Percentiles rank a stretch among this genome's conserved stretches.
Conservation (phyloP, 2,888 invertebrate species). For the Drosophila neonasuta region DNA sequence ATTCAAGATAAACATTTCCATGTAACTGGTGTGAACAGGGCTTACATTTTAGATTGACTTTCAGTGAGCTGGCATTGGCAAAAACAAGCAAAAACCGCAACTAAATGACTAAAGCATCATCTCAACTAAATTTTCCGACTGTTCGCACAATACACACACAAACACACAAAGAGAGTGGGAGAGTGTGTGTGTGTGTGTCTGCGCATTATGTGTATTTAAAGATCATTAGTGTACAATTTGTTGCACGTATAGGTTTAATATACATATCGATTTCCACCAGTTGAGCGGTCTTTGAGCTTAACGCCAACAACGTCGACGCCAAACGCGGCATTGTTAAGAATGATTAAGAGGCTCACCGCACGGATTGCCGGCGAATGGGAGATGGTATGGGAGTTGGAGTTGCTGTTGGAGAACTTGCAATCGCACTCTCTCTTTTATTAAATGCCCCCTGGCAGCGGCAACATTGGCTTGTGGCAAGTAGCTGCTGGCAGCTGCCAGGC, state of each 20-base stretch:
- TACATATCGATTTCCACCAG: constrained; percentile 73
- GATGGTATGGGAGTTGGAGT: constrained; percentile 1
- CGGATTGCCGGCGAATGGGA: constrained; percentile 45
- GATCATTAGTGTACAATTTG: constrained; percentile 71
- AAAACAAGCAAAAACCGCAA: constrained; percentile 25
- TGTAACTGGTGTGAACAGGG: constrained; percentile 3
- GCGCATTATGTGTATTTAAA: constrained; percentile 70
- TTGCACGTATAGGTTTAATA: constrained; percentile 37
- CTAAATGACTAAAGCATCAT: constrained; percentile 25
- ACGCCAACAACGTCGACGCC: constrained; percentile 47
- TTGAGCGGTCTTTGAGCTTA: constrained; percentile 59
- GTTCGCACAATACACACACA: neutral
- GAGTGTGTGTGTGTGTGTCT: constrained; percentile 6
- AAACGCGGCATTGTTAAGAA: constrained; percentile 66
- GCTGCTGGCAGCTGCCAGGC: constrained; percentile 25
- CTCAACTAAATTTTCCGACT: constrained; percentile 21
- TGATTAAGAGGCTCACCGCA: constrained; percentile 67
- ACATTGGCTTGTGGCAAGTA: constrained; percentile 20
- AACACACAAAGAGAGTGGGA: neutral
- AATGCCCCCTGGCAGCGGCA: constrained; percentile 10
- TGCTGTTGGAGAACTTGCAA: constrained; percentile 13
- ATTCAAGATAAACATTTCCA: neutral
- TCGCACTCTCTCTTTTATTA: constrained; percentile 6
- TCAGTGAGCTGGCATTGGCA: constrained; percentile 19
- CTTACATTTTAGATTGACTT: constrained; percentile 24